phyloP scores from a whole-genome alignment of 2,888 invertebrate genomes.

The Rhagophthalmus giganteus region DNA sequence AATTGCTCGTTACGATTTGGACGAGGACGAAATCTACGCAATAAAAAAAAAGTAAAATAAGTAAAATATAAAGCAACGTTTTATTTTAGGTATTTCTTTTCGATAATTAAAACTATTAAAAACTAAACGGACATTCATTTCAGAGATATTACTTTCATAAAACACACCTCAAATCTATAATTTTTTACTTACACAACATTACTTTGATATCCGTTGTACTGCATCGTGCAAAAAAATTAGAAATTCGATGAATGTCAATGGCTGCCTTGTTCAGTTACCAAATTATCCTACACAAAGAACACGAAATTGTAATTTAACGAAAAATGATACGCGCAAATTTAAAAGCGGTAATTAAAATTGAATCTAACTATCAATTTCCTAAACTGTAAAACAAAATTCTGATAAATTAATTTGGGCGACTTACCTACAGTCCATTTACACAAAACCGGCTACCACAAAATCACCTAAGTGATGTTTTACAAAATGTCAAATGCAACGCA shows the following conservation, averaged over 20 bases:
- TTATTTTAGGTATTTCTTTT: no score
- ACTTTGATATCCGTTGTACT: slow-evolving; percentile 57
- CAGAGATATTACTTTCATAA: slow-evolving; percentile 6
- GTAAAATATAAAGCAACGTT: no score
- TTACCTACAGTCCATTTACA: slow-evolving; percentile 23
- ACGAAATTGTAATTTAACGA: slow-evolving; percentile 3
- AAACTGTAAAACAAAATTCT: not conserved
- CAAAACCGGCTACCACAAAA: slow-evolving; percentile 20
- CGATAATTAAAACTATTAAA: not conserved
- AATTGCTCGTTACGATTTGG: slow-evolving; percentile 65
- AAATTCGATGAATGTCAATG: slow-evolving; percentile 28
- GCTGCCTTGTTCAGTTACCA: slow-evolving; percentile 27
- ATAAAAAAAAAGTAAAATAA: slow-evolving; percentile 3
- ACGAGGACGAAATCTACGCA: slow-evolving; percentile 62
- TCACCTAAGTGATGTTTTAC: slow-evolving; percentile 12
- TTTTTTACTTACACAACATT: slow-evolving; percentile 49
- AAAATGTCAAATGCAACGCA: slow-evolving; percentile 12
- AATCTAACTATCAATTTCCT: not conserved
- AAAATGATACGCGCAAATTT: not conserved
- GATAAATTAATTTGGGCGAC: not conserved
- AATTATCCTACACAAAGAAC: slow-evolving; percentile 25
- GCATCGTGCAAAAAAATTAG: slow-evolving; percentile 53
- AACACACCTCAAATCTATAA: slow-evolving; percentile 15
- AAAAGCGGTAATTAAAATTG: not conserved
- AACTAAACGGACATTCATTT: slow-evolving; percentile 2